Evolutionary conservation across 2,113 vertebrate species (phyloP).

Genomic region (Girardinichthys multiradiatus): DNA sequence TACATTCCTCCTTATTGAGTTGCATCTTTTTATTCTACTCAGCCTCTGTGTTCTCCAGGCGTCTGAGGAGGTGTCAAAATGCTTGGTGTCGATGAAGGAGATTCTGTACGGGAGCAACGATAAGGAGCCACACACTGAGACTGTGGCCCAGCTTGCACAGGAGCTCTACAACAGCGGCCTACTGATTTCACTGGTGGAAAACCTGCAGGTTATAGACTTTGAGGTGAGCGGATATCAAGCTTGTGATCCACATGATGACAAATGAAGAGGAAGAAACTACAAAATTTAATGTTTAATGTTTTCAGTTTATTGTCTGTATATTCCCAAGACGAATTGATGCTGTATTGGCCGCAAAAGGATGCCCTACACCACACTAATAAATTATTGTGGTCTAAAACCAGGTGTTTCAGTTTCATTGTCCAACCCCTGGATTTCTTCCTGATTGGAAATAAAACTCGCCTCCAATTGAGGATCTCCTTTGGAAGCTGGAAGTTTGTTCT

Average conservation of each 20-base stretch:
- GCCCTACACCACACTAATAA: too few relatives aligned
- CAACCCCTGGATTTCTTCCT: too few relatives aligned
- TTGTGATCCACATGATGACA: neutral
- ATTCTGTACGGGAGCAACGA: constrained; percentile 94
- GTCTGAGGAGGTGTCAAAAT: constrained; percentile 96
- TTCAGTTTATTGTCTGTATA: neutral
- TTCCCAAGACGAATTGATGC: too few relatives aligned
- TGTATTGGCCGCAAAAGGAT: too few relatives aligned
- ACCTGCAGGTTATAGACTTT: constrained; percentile 95
- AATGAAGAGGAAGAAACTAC: too few relatives aligned
- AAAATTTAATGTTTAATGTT: too few relatives aligned
- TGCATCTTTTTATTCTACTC: neutral
- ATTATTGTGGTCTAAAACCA: too few relatives aligned
- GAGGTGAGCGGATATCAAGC: constrained; percentile 83
- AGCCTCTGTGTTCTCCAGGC: constrained; percentile 76
- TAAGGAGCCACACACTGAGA: constrained; percentile 94
- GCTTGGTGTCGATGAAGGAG: constrained; percentile 96
- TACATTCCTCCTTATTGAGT: neutral
- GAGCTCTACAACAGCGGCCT: constrained; percentile 94
- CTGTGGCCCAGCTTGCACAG: constrained; percentile 93
- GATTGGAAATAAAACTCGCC: too few relatives aligned
- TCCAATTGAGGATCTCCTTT: too few relatives aligned
- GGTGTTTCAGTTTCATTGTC: too few relatives aligned
- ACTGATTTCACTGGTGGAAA: constrained; percentile 89
- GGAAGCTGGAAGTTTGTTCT: too few relatives aligned